Percentiles rank a stretch among this genome's conserved stretches.
These are phyloP conservation scores for Sigmodon hispidus DNA, from an alignment of 2,113 vertebrate genomes.

Conservation along the genomic window DNA sequence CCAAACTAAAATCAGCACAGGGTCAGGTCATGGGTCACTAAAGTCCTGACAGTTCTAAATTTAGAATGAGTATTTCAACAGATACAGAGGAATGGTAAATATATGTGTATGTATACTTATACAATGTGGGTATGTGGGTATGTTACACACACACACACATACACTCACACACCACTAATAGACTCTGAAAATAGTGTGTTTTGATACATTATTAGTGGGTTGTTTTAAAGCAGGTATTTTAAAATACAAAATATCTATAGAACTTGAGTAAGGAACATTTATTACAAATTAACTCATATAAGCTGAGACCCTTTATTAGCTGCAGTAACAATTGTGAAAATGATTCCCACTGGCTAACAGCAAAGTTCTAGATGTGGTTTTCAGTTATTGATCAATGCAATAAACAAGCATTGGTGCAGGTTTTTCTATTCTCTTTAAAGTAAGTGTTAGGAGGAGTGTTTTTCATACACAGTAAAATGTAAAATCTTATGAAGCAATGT, in stretches of 20 bases:
- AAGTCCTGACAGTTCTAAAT: constrained; percentile 65
- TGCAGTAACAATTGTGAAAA: constrained; percentile 4
- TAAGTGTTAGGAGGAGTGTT: constrained; percentile 3
- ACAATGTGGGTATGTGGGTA: not conserved
- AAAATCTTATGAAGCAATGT: constrained; percentile 71
- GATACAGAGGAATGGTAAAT: constrained; percentile 7
- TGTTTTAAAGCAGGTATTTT: not conserved
- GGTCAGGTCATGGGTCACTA: constrained; percentile 50
- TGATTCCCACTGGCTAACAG: not conserved
- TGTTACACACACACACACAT: not conserved
- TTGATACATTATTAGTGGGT: not conserved
- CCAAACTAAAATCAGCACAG: constrained; percentile 6
- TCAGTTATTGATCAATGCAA: constrained; percentile 61
- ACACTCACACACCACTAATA: not conserved
- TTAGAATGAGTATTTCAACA: constrained; percentile 69
- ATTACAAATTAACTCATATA: not conserved
- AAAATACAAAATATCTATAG: not conserved
- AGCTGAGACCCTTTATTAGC: constrained; percentile 7
- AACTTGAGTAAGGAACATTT: not conserved
- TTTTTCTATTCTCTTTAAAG: constrained; percentile 25
- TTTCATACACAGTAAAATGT: constrained; percentile 60
- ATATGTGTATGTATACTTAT: too few relatives aligned
- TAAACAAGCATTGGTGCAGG: constrained; percentile 48
- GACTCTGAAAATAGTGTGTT: not conserved
- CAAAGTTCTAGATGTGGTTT: not conserved